Evolutionary conservation across 1,140 invertebrate species (phyloP), one percentile per base, ranked within the genome.

Genomic region (Drosophila seguyi): DNA sequence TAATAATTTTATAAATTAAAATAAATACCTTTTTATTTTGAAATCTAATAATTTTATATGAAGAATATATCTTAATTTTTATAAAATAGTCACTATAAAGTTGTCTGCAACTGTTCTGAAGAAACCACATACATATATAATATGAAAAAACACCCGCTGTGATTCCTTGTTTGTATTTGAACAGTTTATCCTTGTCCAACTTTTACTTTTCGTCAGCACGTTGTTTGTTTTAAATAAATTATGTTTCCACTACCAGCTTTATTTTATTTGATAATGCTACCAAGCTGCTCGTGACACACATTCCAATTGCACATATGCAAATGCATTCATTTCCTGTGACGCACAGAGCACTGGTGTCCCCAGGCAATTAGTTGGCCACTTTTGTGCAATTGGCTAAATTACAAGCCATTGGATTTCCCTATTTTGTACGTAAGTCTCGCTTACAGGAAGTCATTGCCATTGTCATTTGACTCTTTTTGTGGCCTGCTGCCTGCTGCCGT

Each of bases 381-480:
- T 88, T 76, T 55, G 71, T 80, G 75, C 75, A 88, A 87, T 83
- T 83, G 80, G 44, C 63, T 62, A 68, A 83, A 83, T 88, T 83
- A 83, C 86, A 69, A 62, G 50, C 36, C 42, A 41, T 63, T 75
- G 53, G 68, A 67, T 79, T 87, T 75, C 50, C 34, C 52, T 38
- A 82, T 67, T 81, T 68, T 39, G 58, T 31, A 36, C 27, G 27
- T 34, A 44, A 42, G 31, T 39, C 50, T 56, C 53, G 68, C 45
- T 74, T 78, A 63, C 71, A 67, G 57, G 50, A 81, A 79, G 79
- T 75, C 62, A 69, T 62, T 85, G 77, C 52, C 61, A 66, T 82
- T 67, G 57, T 34, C 60, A 56, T 44, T 65, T 39, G 18, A 16
- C 31, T 39, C 20, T 48, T 45, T 31, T 79, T 81, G 57, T 59